Evolutionary conservation across 2,888 invertebrate species (phyloP).

Genomic region (Aplocera efformata): DNA sequence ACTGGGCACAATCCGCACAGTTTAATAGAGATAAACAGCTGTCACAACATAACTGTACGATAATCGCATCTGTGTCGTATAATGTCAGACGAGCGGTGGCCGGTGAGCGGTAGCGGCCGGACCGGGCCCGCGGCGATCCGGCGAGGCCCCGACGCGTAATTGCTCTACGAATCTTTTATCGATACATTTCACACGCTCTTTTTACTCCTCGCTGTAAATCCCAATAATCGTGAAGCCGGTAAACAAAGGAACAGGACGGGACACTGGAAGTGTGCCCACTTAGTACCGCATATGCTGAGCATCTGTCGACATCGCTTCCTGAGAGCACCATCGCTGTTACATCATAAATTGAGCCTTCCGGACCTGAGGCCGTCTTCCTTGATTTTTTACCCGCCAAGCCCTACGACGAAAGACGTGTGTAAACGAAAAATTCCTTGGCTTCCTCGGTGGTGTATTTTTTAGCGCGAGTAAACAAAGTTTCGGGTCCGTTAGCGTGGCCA

Average conservation of each 20-base stretch:
- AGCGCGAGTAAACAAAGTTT: conserved; percentile 61
- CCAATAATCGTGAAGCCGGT: no score
- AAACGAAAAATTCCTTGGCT: conserved; percentile 63
- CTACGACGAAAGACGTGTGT: conserved; percentile 74
- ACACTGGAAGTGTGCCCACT: conserved; percentile 63
- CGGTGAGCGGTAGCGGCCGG: conserved; percentile 58
- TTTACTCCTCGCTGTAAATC: conserved; percentile 28
- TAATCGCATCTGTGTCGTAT: conserved; percentile 66
- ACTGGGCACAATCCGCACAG: conserved; percentile 35
- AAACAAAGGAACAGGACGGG: conserved; percentile 57
- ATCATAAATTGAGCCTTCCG: conserved; percentile 77
- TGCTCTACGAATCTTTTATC: conserved; percentile 62
- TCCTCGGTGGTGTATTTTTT: conserved; percentile 66
- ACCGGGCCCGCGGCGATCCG: conserved; percentile 41
- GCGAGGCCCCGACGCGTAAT: conserved; percentile 56
- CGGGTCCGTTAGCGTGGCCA: conserved; percentile 58
- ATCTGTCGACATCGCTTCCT: conserved; percentile 76
- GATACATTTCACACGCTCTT: conserved; percentile 65
- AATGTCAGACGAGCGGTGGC: conserved; percentile 49
- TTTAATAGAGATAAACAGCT: conserved; percentile 57
- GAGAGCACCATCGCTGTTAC: conserved; percentile 57
- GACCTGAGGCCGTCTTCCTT: conserved; percentile 56
- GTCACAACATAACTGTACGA: conserved; percentile 72
- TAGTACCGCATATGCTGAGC: conserved; percentile 67
- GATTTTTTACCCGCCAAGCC: conserved; percentile 69